phyloP scores from a whole-genome alignment of 2,113 vertebrate species.

The Heptranchias perlo region DNA sequence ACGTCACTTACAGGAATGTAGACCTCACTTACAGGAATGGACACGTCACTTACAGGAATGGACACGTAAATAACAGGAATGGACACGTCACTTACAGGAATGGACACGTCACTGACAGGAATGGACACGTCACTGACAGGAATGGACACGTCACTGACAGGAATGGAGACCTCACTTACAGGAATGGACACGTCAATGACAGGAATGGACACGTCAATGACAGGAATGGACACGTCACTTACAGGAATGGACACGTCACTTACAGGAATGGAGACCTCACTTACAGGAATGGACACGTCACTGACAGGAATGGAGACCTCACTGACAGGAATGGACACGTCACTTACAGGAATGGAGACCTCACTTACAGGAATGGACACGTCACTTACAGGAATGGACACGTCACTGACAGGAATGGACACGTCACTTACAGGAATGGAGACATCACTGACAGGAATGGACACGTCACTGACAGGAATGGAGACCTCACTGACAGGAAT shows the following conservation, averaged over 20 bases:
- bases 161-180: too few species aligned
- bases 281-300: background rate
- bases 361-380: background rate
- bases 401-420: background rate
- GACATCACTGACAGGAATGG: too few species aligned
- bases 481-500: too few species aligned
- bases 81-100: background rate
- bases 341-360: too few species aligned
- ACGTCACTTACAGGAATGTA: background rate
- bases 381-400: background rate
- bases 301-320: too few species aligned
- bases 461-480: background rate
- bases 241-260: background rate
- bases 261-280: too few species aligned
- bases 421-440: background rate
- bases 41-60: background rate
- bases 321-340: background rate
- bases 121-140: too few species aligned
- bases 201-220: background rate
- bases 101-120: background rate
- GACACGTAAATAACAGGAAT: too few species aligned
- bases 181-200: background rate
- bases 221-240: too few species aligned
- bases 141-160: background rate
- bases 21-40: too few species aligned